Evolutionary conservation across 2,797 vertebrate genomes (phyloP), one percentile per base, ranked within the genome.

Genomic region (Xenentodon cancila): DNA sequence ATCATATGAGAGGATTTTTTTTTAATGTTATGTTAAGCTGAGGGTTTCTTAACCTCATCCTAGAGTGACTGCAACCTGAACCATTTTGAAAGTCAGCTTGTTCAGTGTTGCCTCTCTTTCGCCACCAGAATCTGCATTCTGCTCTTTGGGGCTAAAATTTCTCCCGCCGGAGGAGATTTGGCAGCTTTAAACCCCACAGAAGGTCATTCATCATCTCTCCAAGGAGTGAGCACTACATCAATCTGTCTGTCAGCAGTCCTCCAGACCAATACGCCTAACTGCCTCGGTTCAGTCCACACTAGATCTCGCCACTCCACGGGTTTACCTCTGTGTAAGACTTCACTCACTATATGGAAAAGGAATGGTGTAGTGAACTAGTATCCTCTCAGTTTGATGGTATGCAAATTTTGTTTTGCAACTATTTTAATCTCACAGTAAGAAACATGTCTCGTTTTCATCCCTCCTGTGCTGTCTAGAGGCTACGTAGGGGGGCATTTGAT

Each of bases 221-320:
- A 62, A 81, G 83, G 79, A 84, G 77, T 18, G 57, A 78, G 62
- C 76, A 72, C 77, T 70, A 70, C 86, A 89, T 90, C 85, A 87
- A 86, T 89, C 86, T 77, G 84, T 80, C 83, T 87, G 88, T 91
- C 87, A 89, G 73, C 79, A 79, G 79, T 76, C 70, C 76, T 72
- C 82, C 71, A 68, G 62, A 78, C 82, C 82, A 72, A 82, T 81
- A 66, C 15, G 64, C 75, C 77, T 67, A 85, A 75, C 75, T 68
- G 78, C 68, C 75, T 73, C 54, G 19, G 46, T 47, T 42, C 73
- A 79, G 80, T 86, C 76, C 61, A 59, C 20, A 56, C 72, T 59
- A 71, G 65, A 79, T 71, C 75, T 73, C 72, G 54, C 61, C 64
- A 47, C 71, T 75, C 21, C 49, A 46, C 7, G 1, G 64, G 53